A percentile compares a stretch with the other conserved stretches of the same genome.
Conservation (phyloP, 2,797 vertebrate genomes). For the Cyclopterus lumpus region DNA sequence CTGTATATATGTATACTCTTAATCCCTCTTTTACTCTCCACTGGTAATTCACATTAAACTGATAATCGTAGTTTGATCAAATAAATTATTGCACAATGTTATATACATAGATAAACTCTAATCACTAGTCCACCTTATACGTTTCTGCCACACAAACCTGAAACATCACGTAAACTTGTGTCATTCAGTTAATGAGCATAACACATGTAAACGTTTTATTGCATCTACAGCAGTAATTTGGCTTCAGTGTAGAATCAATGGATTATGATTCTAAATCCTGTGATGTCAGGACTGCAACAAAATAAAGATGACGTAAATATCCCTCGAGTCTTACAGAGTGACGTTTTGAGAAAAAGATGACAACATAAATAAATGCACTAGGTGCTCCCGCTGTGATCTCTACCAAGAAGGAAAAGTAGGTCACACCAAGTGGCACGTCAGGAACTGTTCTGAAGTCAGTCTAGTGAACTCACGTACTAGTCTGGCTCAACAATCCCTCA, state of each 20-base stretch:
- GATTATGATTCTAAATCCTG: slow-evolving; percentile 20
- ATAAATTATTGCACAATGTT: not conserved
- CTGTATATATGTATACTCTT: not conserved
- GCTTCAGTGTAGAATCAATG: not conserved
- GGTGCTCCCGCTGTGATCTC: not conserved
- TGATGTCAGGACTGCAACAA: slow-evolving; percentile 14
- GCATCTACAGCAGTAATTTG: not conserved
- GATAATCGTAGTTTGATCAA: not conserved
- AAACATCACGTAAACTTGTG: not conserved
- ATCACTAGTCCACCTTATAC: not conserved
- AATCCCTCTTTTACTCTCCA: not conserved
- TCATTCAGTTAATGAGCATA: not conserved
- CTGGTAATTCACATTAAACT: not conserved
- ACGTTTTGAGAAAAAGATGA: not conserved
- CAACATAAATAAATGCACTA: not conserved
- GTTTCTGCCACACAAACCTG: not conserved
- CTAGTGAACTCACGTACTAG: not conserved
- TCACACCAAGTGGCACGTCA: not conserved
- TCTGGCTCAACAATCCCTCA: not conserved
- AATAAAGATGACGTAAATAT: slow-evolving; percentile 20
- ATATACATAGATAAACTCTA: not conserved
- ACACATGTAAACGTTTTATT: not conserved
- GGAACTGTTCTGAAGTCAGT: not conserved
- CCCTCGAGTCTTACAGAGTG: slow-evolving; percentile 1
- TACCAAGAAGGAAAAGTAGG: slow-evolving; percentile 13